Evolutionary conservation across 2,797 vertebrate genomes (phyloP).

Genomic region (Allobates femoralis): DNA sequence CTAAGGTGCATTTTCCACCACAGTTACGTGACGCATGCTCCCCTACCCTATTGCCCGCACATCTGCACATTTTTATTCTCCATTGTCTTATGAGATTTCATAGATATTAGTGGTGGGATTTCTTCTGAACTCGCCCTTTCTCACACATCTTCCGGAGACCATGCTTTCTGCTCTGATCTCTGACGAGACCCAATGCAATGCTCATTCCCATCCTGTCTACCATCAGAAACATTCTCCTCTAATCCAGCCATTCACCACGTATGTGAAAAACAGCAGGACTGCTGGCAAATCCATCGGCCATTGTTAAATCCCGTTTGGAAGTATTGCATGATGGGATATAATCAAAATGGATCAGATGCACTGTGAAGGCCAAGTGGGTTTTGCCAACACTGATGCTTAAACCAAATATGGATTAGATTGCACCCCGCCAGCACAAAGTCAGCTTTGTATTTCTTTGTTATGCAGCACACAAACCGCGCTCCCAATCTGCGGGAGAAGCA

Average conservation of each 20-base stretch:
- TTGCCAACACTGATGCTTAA: conserved; percentile 60
- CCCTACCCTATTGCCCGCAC: no score
- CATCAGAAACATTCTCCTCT: conserved; percentile 63
- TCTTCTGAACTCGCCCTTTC: conserved; percentile 30
- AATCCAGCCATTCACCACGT: conserved; percentile 63
- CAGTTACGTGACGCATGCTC: neutral
- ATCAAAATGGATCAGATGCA: conserved; percentile 58
- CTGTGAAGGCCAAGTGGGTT: conserved; percentile 63
- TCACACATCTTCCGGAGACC: neutral
- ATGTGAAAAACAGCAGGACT: conserved; percentile 66
- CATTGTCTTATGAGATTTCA: neutral
- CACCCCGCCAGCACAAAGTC: conserved; percentile 65
- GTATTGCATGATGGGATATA: neutral
- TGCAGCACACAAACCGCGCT: conserved; percentile 50
- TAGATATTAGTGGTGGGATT: conserved; percentile 37
- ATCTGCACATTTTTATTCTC: neutral
- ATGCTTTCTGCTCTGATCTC: conserved; percentile 30
- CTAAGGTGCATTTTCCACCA: no score
- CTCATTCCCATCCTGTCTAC: neutral
- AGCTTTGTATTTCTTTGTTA: conserved; percentile 64
- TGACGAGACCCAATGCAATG: neutral
- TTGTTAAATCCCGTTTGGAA: conserved; percentile 52
- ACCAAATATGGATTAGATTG: conserved; percentile 65
- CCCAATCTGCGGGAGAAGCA: conserved; percentile 20
- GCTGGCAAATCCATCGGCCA: conserved; percentile 61